Base-by-base conservation (phyloP, 2,113 vertebrate species). In the Passer montanus region DNA sequence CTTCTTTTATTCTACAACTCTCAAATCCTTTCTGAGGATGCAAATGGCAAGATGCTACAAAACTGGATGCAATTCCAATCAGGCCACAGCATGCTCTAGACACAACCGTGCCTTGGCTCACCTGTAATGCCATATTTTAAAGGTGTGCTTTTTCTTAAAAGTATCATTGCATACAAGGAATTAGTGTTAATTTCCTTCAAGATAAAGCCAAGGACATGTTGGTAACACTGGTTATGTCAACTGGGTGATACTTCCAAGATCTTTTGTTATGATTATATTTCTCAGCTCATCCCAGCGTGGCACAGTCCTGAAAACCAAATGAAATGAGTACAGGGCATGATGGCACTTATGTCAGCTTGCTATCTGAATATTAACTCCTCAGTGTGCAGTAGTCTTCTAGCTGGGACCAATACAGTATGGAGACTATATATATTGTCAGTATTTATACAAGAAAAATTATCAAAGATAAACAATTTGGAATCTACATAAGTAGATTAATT, bases 11-110 rank as follows among this genome's bases (percentile, higher is more conserved):
- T 60, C 31, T 88, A 35, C 11, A 76, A 39, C 81, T 66, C 15
- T 24, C 62, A 39, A 39, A 39, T 39, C 10, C 5, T 92, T 46
- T 86, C 53, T 82, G 30, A 52, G 5, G 2, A 10, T 56, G 16
- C 26, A n/a, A 73, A 76, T 26, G 9, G 4, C 27, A 62, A 52
- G 27, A 44, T 30, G 13, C 21, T 33, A 26, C 18, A 69, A 69
- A 63, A 28, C 4, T 41, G 21, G 49, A 41, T 47, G 27, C 1
- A 47, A 1, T 1, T 17, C 6, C 30, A 43, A 7, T 23, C 27
- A n/a, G 17, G 9, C 12, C 35, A 64, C 28, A 59, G 2, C 13
- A 31, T 33, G 12, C 10, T 86, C 20, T 55, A 27, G 7, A 21
- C 26, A 39, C 11, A 31, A 8, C 4, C 0, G 0, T 47, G 27